Conservation (phyloP, 2,113 vertebrate species). For the Cyrtonyx montezumae region DNA sequence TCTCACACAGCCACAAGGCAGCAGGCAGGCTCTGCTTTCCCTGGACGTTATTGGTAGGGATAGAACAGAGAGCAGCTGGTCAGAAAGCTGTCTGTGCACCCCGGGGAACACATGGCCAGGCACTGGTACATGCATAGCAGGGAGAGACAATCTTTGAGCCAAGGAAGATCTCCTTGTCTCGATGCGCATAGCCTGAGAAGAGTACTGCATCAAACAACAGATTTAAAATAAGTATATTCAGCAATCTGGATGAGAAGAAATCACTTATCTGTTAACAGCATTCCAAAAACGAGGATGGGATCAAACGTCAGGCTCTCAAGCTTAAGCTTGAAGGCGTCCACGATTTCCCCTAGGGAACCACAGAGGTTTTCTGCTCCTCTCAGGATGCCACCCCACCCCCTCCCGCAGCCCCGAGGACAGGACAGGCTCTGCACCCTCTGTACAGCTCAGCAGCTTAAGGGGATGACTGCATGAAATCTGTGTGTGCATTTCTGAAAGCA, state of each 20-base stretch:
- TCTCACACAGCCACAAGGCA: background rate
- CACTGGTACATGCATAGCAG: background rate
- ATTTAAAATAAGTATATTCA: background rate
- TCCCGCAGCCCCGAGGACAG: background rate
- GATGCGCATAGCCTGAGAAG: background rate
- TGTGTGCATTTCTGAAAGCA: background rate
- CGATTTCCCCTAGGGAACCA: background rate
- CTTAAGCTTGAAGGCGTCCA: constrained; percentile 1
- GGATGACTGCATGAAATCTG: background rate
- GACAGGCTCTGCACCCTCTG: background rate
- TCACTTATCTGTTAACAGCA: background rate
- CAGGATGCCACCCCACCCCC: background rate
- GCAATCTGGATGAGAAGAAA: background rate
- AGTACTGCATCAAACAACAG: background rate
- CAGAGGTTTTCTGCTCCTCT: background rate
- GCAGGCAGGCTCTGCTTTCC: background rate
- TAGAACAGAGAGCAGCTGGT: background rate
- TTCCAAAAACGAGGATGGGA: background rate
- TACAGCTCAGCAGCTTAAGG: background rate
- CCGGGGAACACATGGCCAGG: background rate
- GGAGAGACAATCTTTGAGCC: background rate
- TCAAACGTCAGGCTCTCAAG: background rate
- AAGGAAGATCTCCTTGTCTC: background rate
- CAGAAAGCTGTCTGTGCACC: background rate
- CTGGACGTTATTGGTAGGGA: background rate